Base-by-base conservation (phyloP, 2,797 vertebrate genomes). In the Rhynchotus rufescens region DNA sequence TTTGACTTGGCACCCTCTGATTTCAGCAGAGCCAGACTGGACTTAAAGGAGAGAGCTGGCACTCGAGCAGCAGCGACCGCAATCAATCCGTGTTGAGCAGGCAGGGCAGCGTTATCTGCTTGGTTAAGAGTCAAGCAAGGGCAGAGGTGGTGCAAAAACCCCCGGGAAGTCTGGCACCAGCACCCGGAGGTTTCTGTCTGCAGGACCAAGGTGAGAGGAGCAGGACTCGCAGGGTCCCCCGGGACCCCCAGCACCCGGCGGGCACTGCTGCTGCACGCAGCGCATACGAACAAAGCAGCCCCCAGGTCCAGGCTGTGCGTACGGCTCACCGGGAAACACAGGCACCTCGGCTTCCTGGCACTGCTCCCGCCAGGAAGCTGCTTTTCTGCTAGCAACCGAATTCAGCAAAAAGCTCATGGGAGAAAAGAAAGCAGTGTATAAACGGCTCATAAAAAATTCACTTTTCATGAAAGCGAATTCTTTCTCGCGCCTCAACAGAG, bases 361-460 rank as follows among this genome's bases (percentile, higher is more conserved):
- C 6, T 1, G 0, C 6, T 90, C 90, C 92, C 10, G 42, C 49
- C 0, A 4, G 84, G 62, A 14, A 38, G 45, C 80, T 5, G 0
- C 84, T 84, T 7, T 81, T 54, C 81, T 56, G 59, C 82, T 85
- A 78, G 75, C 72, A 44, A n/a, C 49, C 8, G 44, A 75, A 47
- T 1, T 71, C 86, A 84, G 73, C 66, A 23, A 47, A 26, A 62
- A 59, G 42, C 87, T 76, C 94, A 22, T 4, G 80, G 92, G 89
- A 76, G 69, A 19, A 8, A 19, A 36, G 56, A 17, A 47, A 42
- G 56, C 69, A 21, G 75, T 44, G 59, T 10, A 49, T 66, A 91
- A 96, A 93, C 3, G 88, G 30, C 40, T 91, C 91, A 86, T 93
- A 6, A 93, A 93, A 93, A 61, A 95, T 95, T 80, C 15, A 94